Evolutionary conservation across 1,140 invertebrate species (phyloP).

Genomic region (Stenopsyche tienmushanensis): DNA sequence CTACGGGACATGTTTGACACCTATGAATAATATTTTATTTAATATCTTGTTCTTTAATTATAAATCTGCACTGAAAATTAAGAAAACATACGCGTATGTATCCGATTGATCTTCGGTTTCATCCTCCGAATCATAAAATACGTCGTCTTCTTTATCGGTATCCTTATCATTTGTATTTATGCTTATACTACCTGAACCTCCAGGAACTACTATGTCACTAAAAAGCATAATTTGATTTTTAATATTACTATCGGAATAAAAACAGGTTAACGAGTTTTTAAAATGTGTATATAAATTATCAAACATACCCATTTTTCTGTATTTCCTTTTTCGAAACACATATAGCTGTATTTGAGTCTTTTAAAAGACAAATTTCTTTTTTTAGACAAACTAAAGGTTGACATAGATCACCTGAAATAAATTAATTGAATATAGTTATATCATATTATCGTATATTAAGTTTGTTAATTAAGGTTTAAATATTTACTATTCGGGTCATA

Average conservation of each 20-base stretch:
- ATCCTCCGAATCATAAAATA: slow-evolving; percentile 71
- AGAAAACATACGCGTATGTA: slow-evolving; percentile 49
- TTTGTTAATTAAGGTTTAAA: not conserved
- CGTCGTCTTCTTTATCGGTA: slow-evolving; percentile 65
- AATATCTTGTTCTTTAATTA: not conserved
- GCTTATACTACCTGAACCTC: slow-evolving; percentile 26
- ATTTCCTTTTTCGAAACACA: slow-evolving; percentile 85
- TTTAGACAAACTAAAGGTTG: slow-evolving; percentile 83
- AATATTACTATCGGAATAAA: not conserved
- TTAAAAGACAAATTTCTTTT: slow-evolving; percentile 82
- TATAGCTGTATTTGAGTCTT: slow-evolving; percentile 82
- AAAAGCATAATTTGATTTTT: slow-evolving; percentile 36
- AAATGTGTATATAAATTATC: not conserved
- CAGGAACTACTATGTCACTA: slow-evolving; percentile 69
- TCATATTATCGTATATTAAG: not conserved
- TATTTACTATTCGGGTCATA: slow-evolving; percentile 75
- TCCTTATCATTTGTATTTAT: slow-evolving; percentile 35
- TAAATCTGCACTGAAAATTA: slow-evolving; percentile 8
- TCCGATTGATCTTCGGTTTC: slow-evolving; percentile 64
- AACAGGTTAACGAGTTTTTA: not conserved
- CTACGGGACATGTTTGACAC: slow-evolving; percentile 77
- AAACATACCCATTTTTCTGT: slow-evolving; percentile 71
- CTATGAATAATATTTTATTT: slow-evolving; percentile 49
- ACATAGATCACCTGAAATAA: slow-evolving; percentile 75
- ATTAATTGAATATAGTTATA: slow-evolving; percentile 12